Conservation (phyloP, 2,888 invertebrate species). For the Philhelius pedissequus region DNA sequence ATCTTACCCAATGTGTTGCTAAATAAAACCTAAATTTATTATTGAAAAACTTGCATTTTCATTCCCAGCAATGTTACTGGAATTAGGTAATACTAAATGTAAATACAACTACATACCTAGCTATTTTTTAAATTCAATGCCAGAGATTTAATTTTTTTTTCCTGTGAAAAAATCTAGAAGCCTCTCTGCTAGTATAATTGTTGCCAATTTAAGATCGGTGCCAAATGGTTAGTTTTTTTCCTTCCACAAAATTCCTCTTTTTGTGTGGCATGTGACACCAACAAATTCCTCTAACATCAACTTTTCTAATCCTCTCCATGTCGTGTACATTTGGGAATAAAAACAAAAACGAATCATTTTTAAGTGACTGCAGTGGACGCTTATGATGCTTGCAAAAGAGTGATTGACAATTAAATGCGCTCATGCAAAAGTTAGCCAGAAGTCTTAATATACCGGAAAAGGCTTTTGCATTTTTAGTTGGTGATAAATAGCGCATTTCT, state of each 20-base stretch:
- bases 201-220: background rate
- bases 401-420: conserved; percentile 18
- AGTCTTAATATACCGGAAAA: background rate
- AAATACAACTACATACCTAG: too few species aligned
- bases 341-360: background rate
- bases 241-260: background rate
- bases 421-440: conserved; percentile 2
- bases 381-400: background rate
- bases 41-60: too few species aligned
- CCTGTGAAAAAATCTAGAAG: background rate
- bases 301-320: background rate
- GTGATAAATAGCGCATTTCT: too few species aligned
- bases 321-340: background rate
- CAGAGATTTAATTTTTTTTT: background rate
- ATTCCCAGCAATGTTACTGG: too few species aligned
- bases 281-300: background rate
- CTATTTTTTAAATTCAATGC: background rate
- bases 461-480: background rate
- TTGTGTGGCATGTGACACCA: background rate
- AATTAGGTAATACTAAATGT: too few species aligned
- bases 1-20: background rate
- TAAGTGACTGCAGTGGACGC: background rate
- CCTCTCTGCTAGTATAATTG: background rate
- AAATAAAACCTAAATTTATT: too few species aligned
- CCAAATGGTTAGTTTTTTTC: background rate